Evolutionary conservation across 1,140 invertebrate species (phyloP).

Genomic region (Brachionus rotundiformis): DNA sequence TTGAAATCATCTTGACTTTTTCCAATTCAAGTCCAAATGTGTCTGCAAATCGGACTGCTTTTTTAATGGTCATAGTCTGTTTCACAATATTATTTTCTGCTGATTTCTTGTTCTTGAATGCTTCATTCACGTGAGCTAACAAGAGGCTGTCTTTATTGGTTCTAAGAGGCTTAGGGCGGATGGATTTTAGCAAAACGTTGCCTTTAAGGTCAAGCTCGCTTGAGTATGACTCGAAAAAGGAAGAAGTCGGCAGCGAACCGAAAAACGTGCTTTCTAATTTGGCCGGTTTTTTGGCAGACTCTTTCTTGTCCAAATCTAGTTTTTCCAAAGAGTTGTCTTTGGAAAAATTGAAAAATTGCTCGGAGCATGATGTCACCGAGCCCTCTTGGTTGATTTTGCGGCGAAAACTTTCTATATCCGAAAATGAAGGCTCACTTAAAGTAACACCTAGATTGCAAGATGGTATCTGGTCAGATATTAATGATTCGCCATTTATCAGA

Average conservation of each 20-base stretch:
- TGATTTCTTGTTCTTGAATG: background rate
- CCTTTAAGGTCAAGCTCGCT: background rate
- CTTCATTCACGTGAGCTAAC: constrained; percentile 18
- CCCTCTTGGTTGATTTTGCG: background rate
- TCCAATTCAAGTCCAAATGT: constrained; percentile 40
- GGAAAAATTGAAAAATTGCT: constrained; percentile 12
- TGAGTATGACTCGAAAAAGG: constrained; percentile 14
- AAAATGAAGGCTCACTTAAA: constrained; percentile 23
- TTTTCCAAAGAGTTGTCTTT: constrained; percentile 32
- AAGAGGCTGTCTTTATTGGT: constrained; percentile 3
- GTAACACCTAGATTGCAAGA: constrained; percentile 40
- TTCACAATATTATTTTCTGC: background rate
- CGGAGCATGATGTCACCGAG: background rate
- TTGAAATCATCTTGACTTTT: constrained; percentile 43
- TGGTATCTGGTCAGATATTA: constrained; percentile 10
- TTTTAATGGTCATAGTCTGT: background rate
- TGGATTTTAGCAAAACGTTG: constrained; percentile 1
- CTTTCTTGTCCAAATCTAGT: constrained; percentile 8
- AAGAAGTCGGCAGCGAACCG: constrained; percentile 16
- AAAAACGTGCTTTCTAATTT: constrained; percentile 6
- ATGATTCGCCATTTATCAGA: constrained; percentile 30
- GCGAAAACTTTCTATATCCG: constrained; percentile 25
- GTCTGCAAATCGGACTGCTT: constrained; percentile 41
- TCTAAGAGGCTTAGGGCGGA: background rate
- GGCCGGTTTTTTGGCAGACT: background rate